phyloP scores from a whole-genome alignment of 2,888 invertebrate genomes.

The Thymelicus acteon region DNA sequence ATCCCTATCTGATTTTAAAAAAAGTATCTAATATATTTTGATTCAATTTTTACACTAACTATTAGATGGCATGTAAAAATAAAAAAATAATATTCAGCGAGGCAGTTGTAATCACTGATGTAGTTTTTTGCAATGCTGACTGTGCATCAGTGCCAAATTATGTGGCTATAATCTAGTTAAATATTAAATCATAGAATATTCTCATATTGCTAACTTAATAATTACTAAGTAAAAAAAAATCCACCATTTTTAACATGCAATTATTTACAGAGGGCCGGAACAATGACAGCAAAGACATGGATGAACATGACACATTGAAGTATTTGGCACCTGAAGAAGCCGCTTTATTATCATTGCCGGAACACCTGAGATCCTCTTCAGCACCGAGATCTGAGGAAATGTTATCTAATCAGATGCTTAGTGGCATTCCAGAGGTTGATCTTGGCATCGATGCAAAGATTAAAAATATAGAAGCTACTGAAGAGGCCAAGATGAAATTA shows the following conservation, averaged over 20 bases:
- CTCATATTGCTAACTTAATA: too few species aligned
- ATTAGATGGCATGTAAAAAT: too few species aligned
- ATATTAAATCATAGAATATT: too few species aligned
- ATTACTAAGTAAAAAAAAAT: too few species aligned
- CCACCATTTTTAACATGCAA: neutral
- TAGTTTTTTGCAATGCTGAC: too few species aligned
- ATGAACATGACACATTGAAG: slow-evolving; percentile 77
- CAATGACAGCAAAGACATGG: slow-evolving; percentile 71
- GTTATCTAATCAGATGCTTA: slow-evolving; percentile 99
- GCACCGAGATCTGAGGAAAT: slow-evolving; percentile 97
- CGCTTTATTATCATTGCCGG: slow-evolving; percentile 94
- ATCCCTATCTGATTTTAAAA: too few species aligned
- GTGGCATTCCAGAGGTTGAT: slow-evolving; percentile 99
- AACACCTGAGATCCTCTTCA: slow-evolving; percentile 93
- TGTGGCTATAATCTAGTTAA: too few species aligned
- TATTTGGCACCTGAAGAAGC: slow-evolving; percentile 96
- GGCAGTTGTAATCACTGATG: too few species aligned
- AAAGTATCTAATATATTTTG: too few species aligned
- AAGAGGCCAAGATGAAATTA: slow-evolving; percentile 97
- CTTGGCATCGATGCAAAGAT: slow-evolving; percentile 99
- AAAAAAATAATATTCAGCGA: too few species aligned
- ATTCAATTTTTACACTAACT: too few species aligned
- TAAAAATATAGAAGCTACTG: slow-evolving; percentile 99
- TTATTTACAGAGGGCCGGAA: slow-evolving; percentile 66
- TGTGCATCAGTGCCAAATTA: too few species aligned